A percentile compares a stretch with the other conserved stretches of the same genome.
These are phyloP conservation scores for Eubasilissa splendida DNA, from an alignment of 2,888 invertebrate genomes.

Conservation along the genomic window DNA sequence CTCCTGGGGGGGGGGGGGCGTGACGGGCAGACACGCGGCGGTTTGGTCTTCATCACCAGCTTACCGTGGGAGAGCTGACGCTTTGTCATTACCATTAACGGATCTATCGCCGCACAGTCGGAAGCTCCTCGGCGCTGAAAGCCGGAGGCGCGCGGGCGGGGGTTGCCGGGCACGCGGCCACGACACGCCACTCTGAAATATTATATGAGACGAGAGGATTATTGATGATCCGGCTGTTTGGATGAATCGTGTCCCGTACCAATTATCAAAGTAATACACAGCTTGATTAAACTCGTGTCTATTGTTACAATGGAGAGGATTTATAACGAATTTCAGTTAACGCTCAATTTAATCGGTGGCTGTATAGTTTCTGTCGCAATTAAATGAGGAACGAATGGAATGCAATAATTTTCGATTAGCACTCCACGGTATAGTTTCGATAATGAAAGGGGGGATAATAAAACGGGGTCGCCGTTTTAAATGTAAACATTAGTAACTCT, in stretches of 20 bases:
- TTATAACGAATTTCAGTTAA: no score
- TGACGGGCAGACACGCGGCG: neutral
- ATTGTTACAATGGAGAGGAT: no score
- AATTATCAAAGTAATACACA: neutral
- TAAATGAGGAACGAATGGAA: no score
- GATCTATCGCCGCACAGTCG: conserved; percentile 20
- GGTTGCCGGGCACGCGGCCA: neutral
- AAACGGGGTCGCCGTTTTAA: no score
- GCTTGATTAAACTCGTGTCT: no score
- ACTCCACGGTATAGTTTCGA: no score
- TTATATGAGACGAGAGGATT: neutral
- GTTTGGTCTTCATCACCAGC: conserved; percentile 9
- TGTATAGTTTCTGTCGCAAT: no score
- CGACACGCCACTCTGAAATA: conserved; percentile 22
- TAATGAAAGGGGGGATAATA: no score
- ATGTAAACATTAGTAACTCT: no score
- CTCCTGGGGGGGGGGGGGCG: neutral
- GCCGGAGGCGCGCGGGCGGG: neutral
- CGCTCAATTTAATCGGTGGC: no score
- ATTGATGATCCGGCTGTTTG: neutral
- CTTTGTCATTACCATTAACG: conserved; percentile 25
- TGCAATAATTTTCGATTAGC: no score
- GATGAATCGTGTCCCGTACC: conserved; percentile 4
- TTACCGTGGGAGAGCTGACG: conserved; percentile 18
- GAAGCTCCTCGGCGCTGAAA: neutral